Evolutionary conservation across 2,113 vertebrate species (phyloP), one percentile per base, ranked within the genome.

Genomic region (Microcebus tavaratra): DNA sequence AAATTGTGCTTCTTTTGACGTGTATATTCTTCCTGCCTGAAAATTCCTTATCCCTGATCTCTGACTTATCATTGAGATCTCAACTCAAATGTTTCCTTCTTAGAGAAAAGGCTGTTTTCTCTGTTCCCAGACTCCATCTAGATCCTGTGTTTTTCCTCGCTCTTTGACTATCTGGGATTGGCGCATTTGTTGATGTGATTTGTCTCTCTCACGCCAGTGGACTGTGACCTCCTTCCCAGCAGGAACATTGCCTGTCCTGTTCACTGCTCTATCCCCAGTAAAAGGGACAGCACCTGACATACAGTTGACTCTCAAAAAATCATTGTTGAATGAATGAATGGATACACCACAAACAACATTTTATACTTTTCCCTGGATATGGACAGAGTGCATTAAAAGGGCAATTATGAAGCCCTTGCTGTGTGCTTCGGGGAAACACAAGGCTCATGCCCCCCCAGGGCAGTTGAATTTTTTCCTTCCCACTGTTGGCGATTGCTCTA

Each of bases 391-490:
- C 21, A 29, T 39, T 76, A 17, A 31, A 39, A 12, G 25, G 36
- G 42, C 17, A 17, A 9, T 27, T 67, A 31, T 2, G 17, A 82
- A 42, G 45, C 4, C 5, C 29, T 68, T 39, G 21, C 29, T 3
- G 2, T 6, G 15, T 3, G n/a, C 34, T 17, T 12, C 6, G 1
- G 4, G 17, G 65, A 48, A 23, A 34, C 39, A 15, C 15, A 53
- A 0, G n/a, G 20, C 15, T 20, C 4, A 10, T 1, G 14, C 8
- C 8, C 31, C 31, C 20, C 25, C 3, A 3, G 0, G 8, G 75
- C 23, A 21, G 20, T 8, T n/a, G 12, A 3, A 6, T 18, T 3
- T 3, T 2, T 36, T 55, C 34, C 8, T 21, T 25, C 55, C 29
- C 34, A 1, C 34, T 39, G 0, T 53, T 59, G 6, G 13, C 14